Base-by-base conservation (phyloP, 2,888 invertebrate species). In the Taphrorychus bicolor region DNA sequence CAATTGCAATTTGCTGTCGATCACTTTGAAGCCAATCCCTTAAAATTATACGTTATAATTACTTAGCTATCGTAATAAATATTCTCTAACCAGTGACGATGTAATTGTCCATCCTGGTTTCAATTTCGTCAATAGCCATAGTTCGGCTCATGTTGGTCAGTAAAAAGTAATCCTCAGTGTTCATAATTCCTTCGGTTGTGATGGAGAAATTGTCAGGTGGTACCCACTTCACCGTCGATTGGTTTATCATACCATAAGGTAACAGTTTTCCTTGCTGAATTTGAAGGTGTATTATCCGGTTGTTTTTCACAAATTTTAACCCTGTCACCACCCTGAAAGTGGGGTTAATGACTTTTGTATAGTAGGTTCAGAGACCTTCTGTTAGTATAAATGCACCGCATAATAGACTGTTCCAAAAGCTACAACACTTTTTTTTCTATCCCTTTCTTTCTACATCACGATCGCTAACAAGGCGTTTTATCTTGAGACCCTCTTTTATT, bases 281-380 rank as follows among this genome's bases (percentile, higher is more conserved):
- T 83, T 94, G 93, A n/a, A 95, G 81, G 79, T 94, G 91, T 75
- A 95, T 87, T 19, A 95, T 87, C 59, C 89, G 86, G 61, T 91
- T 90, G 9, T 83, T 79, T 80, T 95, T 95, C 2, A 85, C 83
- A 64, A 94, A 86, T 24, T 89, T 86, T 5, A 94, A 75, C 0
- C 94, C 94, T 0, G 92, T 93, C n/a, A 94, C 87, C 0, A 94
- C 89, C 81, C 93, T 93, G 80, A 5, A 78, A 78, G n/a, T n/a
- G n/a, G n/a, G n/a, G n/a, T n/a, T n/a, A n/a, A n/a, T n/a, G n/a
- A n/a, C n/a, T n/a, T n/a, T n/a, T n/a, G n/a, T n/a, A n/a, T n/a
- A n/a, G n/a, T n/a, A n/a, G n/a, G n/a, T n/a, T n/a, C n/a, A n/a
- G n/a, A n/a, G n/a, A n/a, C n/a, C n/a, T n/a, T n/a, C n/a, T n/a